Evolutionary conservation across 2,113 vertebrate genomes (phyloP), one percentile per base, ranked within the genome.

Genomic region (Ovis canadensis): DNA sequence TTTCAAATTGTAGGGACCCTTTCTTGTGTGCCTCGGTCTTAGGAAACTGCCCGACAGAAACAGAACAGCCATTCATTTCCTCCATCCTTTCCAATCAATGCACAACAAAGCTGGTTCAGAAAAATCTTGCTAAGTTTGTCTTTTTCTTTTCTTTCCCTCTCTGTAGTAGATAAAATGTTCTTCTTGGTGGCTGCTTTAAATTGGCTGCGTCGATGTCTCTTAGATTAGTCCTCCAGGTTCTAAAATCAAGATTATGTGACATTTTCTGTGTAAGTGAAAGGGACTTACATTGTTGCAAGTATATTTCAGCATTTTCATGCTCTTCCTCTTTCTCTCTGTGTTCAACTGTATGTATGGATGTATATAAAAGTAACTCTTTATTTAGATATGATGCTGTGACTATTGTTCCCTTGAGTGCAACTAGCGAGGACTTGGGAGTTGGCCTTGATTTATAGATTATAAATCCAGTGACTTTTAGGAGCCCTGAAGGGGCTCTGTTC

Each of bases 381-480:
- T 85, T 94, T 84, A 67, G 74, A 17, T 27, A 50, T 55, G 54
- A 57, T 50, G 9, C 40, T n/a, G 6, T 55, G 91, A 90, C 43
- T 50, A 45, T 40, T 33, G 2, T 60, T 96, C 23, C 64, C 64
- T 77, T 40, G 15, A 91, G 50, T 87, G n/a, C 33, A 92, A 4
- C 60, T n/a, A 13, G 40, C 25, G 21, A 50, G 40, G 21, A 31
- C 50, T 84, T 84, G 3, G 45, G 54, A 62, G 17, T 91, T 89
- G 21, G 25, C 78, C 25, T 93, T 90, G 92, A 90, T 95, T 78
- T 90, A 93, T 52, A 90, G 45, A 81, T 91, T 93, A 74, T 91
- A 93, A 91, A 86, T n/a, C 45, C 33, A 7, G 78, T 27, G 52
- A 85, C 85, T 59, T 59, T 84, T 43, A 84, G 87, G 16, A 94